These are phyloP conservation scores for Nothocercus nigrocapillus DNA, from an alignment of 2,113 vertebrate species.

Conservation along the genomic window DNA sequence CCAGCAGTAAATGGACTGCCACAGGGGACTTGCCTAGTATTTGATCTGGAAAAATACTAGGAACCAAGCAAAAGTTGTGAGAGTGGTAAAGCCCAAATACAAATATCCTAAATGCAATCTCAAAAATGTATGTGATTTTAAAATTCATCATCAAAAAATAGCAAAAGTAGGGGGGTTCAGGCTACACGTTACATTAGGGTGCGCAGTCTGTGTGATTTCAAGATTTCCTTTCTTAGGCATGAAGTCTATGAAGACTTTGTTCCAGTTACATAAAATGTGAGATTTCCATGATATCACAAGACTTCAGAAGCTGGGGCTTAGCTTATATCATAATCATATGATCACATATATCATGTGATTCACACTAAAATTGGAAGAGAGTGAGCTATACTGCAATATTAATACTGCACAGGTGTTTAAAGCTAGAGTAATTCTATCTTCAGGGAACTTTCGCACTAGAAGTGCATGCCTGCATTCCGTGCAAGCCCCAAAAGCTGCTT, in stretches of 20 bases:
- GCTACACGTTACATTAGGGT: rapidly evolving
- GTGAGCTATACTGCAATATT: background rate
- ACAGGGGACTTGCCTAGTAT: background rate
- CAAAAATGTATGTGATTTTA: background rate
- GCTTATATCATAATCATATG: too few relatives aligned
- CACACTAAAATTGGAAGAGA: background rate
- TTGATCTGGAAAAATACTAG: background rate
- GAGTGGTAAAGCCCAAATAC: background rate
- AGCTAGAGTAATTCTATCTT: background rate
- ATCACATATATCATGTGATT: background rate
- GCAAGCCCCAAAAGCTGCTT: background rate
- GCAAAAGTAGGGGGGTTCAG: background rate
- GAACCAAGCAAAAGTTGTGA: background rate
- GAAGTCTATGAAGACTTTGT: background rate
- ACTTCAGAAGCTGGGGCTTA: background rate
- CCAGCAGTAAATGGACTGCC: rapidly evolving
- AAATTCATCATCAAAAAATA: background rate
- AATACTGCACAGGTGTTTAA: background rate
- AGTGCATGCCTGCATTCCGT: background rate
- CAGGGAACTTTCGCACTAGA: background rate
- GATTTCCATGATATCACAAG: background rate
- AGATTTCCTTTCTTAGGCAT: background rate
- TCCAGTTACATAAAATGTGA: background rate
- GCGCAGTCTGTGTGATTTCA: background rate
- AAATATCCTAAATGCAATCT: background rate